Conservation (phyloP, 37 sponge, comb jelly and placozoan species). For the Spongia lamella region DNA sequence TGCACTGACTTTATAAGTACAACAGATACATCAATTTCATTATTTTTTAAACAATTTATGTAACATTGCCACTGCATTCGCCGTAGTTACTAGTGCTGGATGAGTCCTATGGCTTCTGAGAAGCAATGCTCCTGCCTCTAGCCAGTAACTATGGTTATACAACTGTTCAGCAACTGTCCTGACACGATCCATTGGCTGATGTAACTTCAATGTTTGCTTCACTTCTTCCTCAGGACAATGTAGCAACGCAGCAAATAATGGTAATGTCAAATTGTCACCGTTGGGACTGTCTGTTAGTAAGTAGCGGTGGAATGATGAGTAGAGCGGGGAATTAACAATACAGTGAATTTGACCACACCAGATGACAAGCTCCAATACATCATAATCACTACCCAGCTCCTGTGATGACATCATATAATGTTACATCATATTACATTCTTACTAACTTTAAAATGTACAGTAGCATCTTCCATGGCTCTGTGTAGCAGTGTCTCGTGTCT, state of each 20-base stretch:
- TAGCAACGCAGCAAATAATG: constrained; percentile 35
- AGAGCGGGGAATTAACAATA: constrained; percentile 8
- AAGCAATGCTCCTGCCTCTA: constrained; percentile 58
- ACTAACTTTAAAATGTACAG: no score
- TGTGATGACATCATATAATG: no score
- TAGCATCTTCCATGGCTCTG: no score
- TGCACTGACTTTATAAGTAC: no score
- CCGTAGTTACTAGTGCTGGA: constrained; percentile 14
- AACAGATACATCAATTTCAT: no score
- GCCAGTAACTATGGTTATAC: constrained; percentile 28
- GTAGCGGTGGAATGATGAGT: constrained; percentile 11
- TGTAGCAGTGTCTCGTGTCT: no score
- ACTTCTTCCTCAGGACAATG: constrained; percentile 41
- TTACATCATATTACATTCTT: no score
- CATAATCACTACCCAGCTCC: not conserved
- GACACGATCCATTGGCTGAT: constrained; percentile 6
- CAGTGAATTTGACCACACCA: not conserved
- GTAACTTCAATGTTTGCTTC: constrained; percentile 1
- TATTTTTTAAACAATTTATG: no score
- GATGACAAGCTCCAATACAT: constrained; percentile 25
- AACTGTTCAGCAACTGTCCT: constrained; percentile 43
- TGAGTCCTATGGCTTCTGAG: constrained; percentile 1
- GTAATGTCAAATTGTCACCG: not conserved
- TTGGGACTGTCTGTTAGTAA: no score
- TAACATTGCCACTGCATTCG: not conserved